Evolutionary conservation across 2,797 vertebrate genomes (phyloP), one percentile per base, ranked within the genome.

Genomic region (Pseudocheirus occidentalis): DNA sequence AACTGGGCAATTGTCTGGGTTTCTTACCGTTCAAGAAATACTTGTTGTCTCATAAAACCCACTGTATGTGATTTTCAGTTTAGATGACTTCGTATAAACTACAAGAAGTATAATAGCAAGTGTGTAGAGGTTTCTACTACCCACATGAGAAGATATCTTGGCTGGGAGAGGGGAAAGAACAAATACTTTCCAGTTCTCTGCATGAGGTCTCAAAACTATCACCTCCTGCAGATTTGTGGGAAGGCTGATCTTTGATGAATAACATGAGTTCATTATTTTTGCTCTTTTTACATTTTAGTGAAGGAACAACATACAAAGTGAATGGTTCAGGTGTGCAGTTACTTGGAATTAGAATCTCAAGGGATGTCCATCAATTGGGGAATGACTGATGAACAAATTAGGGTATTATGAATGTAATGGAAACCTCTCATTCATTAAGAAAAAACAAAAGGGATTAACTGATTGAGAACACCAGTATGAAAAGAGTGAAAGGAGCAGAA

Each of bases 291-390:
- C 93, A 96, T 94, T 66, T 0, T 1, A 81, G 34, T 59, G 53
- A 91, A 92, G 94, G 59, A 91, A 92, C 66, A 62, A 92, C 50
- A 21, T 96, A 94, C 28, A 87, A 95, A 94, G 59, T 73, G 87
- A 92, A 34, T 92, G 73, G 90, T 73, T 94, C 10, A 91, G 50
- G n/a, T 54, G 34, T 52, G 3, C 18, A 4, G 28, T 93, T 62
- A 18, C 12, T 93, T 94, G 58, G 40, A 24, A 18, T 73, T 73
- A 5, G 34, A 73, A 7, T 2, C 16, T 40, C 1, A 73, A 73
- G n/a, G n/a, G n/a, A 40, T 73, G 16, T 40, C n/a, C 16, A n/a
- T 40, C 62, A 18, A 2, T 73, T 40, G 34, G n/a, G 14, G 62
- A 73, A 73, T 73, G 16, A 16, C 14, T 40, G n/a, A 73, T 40